Evolutionary conservation across 2,888 invertebrate species (phyloP), one percentile per base, ranked within the genome.

Genomic region (Galerucella calmariensis): DNA sequence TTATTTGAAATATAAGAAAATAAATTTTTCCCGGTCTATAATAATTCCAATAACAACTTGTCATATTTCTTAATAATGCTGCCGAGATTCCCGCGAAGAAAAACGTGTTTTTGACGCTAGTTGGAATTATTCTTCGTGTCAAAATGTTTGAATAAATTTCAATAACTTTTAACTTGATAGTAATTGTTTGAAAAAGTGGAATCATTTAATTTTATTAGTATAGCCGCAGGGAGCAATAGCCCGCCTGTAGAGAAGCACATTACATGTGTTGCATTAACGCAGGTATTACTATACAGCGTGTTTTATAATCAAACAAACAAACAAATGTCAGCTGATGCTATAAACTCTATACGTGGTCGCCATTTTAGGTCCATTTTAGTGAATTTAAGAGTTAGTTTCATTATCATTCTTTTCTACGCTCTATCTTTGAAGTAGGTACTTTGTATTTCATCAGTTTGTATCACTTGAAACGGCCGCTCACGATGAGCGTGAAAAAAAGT

Each of bases 61-160:
- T 72, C 69, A 58, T 65, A 61, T 56, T 75, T 69, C 72, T 72
- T 69, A 69, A 75, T 75, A 69, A 67, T 67, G 67, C 69, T 75
- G 75, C 69, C 72, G 74, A 74, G 75, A 75, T 71, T 62, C 77
- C 77, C 73, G 77, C 62, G 69, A 77, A 75, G 77, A 73, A 71
- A 24, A 74, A 77, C 77, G 73, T 70, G 75, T 77, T 77, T 70
- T 66, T 75, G 70, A 69, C 75, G 73, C 77, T 63, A 66, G 68
- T 53, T 44, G 72, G 66, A 46, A 76, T 74, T 71, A 78, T 75
- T 75, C 65, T 69, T 72, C 69, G 68, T 83, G 84, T 84, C 85
- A 83, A 82, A 84, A 83, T 80, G 82, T 84, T 84, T 83, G 84
- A 85, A 86, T 85, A 85, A 86, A 86, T 85, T 85, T 85, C 85